phyloP scores from a whole-genome alignment of 2,888 invertebrate species.

The Chloromyia formosa region DNA sequence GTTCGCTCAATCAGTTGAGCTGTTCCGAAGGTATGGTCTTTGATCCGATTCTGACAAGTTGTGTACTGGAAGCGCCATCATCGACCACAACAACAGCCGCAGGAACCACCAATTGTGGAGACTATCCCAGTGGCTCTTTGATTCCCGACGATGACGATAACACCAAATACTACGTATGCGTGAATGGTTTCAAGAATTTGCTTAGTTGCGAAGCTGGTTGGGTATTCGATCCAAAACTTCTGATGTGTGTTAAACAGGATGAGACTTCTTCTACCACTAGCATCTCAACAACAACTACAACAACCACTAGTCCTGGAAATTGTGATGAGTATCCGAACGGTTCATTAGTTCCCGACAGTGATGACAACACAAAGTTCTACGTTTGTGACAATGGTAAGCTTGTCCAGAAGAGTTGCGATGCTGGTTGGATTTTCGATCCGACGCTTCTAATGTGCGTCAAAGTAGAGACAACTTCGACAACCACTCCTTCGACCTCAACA shows the following conservation, averaged over 20 bases:
- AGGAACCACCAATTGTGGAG: neutral
- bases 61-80: neutral
- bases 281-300: neutral
- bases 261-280: neutral
- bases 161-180: slow-evolving; percentile 23
- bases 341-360: neutral
- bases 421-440: slow-evolving; percentile 5
- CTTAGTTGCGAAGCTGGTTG: neutral
- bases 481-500: neutral
- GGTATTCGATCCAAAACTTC: neutral
- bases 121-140: neutral
- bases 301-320: neutral
- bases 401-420: neutral
- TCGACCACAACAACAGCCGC: neutral
- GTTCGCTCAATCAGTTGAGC: neutral
- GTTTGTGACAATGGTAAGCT: slow-evolving; percentile 18
- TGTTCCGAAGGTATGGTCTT: neutral
- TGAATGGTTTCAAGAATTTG: neutral
- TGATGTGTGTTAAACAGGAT: neutral
- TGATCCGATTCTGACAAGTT: neutral
- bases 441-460: neutral
- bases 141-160: slow-evolving; percentile 17
- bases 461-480: neutral
- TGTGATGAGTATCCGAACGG: slow-evolving; percentile 10
- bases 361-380: slow-evolving; percentile 3